phyloP scores from a whole-genome alignment of 2,888 invertebrate genomes.

The Salticus scenicus region DNA sequence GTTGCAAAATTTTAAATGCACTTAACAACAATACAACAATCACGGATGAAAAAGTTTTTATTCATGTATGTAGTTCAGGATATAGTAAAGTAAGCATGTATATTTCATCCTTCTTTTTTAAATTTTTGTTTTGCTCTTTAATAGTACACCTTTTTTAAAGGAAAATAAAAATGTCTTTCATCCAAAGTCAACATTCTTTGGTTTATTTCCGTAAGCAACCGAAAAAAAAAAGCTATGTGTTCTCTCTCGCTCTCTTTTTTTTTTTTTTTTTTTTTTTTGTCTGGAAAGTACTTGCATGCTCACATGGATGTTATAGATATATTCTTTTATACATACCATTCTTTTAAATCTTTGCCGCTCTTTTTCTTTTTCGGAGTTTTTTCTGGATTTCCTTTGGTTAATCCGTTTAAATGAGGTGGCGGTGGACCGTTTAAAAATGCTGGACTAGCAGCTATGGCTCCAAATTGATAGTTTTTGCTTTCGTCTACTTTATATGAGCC shows the following conservation, averaged over 20 bases:
- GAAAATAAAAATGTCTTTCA: too few relatives aligned
- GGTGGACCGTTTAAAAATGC: constrained; percentile 61
- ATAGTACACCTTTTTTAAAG: too few relatives aligned
- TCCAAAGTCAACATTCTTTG: too few relatives aligned
- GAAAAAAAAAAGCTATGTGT: too few relatives aligned
- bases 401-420: constrained; percentile 60
- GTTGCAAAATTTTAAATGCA: constrained; percentile 13
- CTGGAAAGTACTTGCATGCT: too few relatives aligned
- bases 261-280: too few relatives aligned
- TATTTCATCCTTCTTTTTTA: too few relatives aligned
- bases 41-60: neutral
- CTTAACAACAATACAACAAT: neutral
- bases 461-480: constrained; percentile 75
- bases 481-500: constrained; percentile 77
- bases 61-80: neutral
- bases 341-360: constrained; percentile 71
- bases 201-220: too few relatives aligned
- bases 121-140: too few relatives aligned
- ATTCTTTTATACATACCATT: constrained; percentile 71
- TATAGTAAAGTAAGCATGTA: neutral
- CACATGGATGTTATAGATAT: neutral
- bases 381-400: constrained; percentile 31
- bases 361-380: constrained; percentile 69
- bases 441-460: constrained; percentile 45
- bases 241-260: too few relatives aligned